These are phyloP conservation scores for Reticulitermes lucifugus DNA, from an alignment of 2,888 invertebrate species.

Conservation along the genomic window DNA sequence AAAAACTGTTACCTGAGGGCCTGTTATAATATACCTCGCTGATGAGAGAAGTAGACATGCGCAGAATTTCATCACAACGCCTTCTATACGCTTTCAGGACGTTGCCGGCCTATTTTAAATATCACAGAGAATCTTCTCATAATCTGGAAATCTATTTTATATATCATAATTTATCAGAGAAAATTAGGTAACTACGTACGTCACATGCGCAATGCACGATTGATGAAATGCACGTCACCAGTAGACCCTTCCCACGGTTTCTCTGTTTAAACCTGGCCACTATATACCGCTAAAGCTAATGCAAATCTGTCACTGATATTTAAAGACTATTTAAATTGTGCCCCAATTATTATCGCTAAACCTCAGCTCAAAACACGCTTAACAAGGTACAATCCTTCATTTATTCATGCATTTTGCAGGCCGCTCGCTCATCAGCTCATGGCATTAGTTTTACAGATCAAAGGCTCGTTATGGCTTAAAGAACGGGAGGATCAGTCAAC, in stretches of 20 bases:
- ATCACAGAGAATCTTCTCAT: too few species aligned
- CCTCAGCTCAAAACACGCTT: conserved; percentile 15
- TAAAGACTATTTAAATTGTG: conserved; percentile 39
- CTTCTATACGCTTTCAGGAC: too few species aligned
- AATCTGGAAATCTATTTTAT: not conserved
- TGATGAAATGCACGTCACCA: not conserved
- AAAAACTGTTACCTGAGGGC: too few species aligned
- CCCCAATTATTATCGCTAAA: conserved; percentile 36
- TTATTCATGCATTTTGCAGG: conserved; percentile 22
- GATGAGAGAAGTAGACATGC: too few species aligned
- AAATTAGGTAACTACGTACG: not conserved
- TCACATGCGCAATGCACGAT: not conserved
- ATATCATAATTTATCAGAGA: not conserved
- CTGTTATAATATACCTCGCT: too few species aligned
- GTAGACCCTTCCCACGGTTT: not conserved
- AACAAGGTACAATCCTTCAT: conserved; percentile 16
- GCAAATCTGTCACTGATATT: conserved; percentile 34
- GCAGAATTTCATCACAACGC: too few species aligned
- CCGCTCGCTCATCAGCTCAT: conserved; percentile 16
- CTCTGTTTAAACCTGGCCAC: not conserved
- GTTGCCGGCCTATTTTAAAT: too few species aligned
- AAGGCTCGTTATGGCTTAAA: conserved; percentile 6
- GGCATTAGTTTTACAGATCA: conserved; percentile 30
- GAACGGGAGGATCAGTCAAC: not conserved
- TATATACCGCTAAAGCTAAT: not conserved